Evolutionary conservation across 2,797 vertebrate species (phyloP).

Genomic region (Lithobates pipiens): DNA sequence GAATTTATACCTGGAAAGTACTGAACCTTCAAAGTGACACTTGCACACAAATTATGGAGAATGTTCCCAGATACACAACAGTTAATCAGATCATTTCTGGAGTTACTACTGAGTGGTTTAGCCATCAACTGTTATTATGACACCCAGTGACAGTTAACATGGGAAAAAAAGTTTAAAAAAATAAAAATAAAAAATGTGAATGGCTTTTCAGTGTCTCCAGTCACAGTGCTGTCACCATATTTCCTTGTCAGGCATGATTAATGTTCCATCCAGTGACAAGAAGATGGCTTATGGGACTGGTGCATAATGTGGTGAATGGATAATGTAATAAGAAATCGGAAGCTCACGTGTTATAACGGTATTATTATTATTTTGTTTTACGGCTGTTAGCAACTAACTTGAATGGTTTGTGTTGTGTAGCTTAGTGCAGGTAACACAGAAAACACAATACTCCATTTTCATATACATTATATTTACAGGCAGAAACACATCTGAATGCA

Average conservation of each 20-base stretch:
- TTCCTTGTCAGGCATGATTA: conserved; percentile 9
- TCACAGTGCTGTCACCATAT: neutral
- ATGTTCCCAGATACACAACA: neutral
- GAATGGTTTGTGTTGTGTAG: neutral
- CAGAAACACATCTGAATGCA: neutral
- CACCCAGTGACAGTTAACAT: neutral
- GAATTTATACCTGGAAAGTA: neutral
- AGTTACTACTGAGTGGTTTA: neutral
- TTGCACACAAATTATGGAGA: neutral
- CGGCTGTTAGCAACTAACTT: neutral
- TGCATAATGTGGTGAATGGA: neutral
- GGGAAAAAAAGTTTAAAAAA: neutral
- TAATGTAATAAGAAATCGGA: neutral
- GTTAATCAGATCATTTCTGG: neutral
- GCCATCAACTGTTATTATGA: neutral
- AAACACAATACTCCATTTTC: neutral
- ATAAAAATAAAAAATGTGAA: neutral
- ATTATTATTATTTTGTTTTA: neutral
- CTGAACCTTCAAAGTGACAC: neutral
- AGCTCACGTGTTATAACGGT: neutral
- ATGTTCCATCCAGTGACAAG: neutral
- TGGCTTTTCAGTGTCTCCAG: neutral
- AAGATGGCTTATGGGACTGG: neutral
- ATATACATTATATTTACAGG: neutral
- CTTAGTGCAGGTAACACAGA: neutral